These are phyloP conservation scores for Drosophila testacea DNA, from an alignment of 2,888 invertebrate species.

Conservation along the genomic window DNA sequence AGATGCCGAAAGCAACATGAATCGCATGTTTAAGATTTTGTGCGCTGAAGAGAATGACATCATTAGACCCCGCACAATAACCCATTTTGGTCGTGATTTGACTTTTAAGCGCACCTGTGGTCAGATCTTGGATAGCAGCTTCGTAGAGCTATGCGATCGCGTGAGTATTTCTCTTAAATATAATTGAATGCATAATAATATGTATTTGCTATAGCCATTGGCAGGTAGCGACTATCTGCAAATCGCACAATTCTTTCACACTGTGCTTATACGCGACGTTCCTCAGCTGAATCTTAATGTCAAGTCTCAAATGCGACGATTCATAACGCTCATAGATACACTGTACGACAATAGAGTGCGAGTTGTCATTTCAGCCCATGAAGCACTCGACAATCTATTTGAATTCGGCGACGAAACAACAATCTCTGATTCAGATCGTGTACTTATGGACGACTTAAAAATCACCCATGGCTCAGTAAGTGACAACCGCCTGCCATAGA, in stretches of 20 bases:
- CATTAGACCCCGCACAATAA: conserved; percentile 93
- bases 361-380: conserved; percentile 94
- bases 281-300: conserved; percentile 92
- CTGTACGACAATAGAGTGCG: conserved; percentile 96
- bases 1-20: conserved; percentile 87
- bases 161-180: conserved; percentile 86
- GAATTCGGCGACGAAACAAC: conserved; percentile 69
- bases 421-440: conserved; percentile 91
- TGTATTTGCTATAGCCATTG: conserved; percentile 88
- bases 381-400: conserved; percentile 92
- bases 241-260: conserved; percentile 97
- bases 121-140: conserved; percentile 94
- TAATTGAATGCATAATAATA: conserved; percentile 4
- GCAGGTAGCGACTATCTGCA: conserved; percentile 98
- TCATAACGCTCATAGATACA: conserved; percentile 98
- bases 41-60: conserved; percentile 95
- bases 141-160: conserved; percentile 95
- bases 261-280: conserved; percentile 95
- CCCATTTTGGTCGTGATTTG: conserved; percentile 95
- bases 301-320: conserved; percentile 95
- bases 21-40: conserved; percentile 94
- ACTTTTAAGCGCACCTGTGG: conserved; percentile 96
- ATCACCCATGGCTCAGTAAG: conserved; percentile 91
- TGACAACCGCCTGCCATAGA: conserved; percentile 29
- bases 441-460: conserved; percentile 97